Percentiles rank a stretch among this genome's conserved stretches.
Evolutionary conservation across 2,113 vertebrate species (phyloP).

Genomic region (Tragelaphus imberbis): DNA sequence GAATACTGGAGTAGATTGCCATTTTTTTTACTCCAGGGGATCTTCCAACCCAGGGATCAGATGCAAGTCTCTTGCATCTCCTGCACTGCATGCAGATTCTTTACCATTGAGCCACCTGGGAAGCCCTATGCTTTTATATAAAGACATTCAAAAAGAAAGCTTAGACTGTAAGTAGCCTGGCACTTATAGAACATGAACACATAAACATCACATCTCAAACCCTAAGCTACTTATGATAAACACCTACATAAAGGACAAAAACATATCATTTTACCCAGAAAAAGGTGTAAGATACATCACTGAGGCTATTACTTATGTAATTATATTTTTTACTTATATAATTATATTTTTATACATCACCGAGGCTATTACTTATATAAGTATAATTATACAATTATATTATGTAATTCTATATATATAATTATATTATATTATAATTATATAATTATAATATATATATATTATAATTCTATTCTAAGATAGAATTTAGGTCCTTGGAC

Average conservation of each 20-base stretch:
- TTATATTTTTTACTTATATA: too few relatives aligned
- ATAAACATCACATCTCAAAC: not conserved
- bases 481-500: not conserved
- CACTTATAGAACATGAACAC: not conserved
- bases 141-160: not conserved
- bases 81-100: not conserved
- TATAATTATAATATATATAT: too few relatives aligned
- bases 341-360: too few relatives aligned
- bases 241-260: not conserved
- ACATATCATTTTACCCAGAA: not conserved
- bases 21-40: not conserved
- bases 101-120: not conserved
- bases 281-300: not conserved
- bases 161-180: not conserved
- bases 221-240: not conserved
- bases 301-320: not conserved
- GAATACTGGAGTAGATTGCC: not conserved
- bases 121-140: not conserved
- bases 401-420: too few relatives aligned
- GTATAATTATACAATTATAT: too few relatives aligned
- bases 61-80: not conserved
- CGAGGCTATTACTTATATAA: too few relatives aligned
- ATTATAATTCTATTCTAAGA: too few relatives aligned
- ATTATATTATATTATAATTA: too few relatives aligned
- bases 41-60: not conserved